A percentile compares a stretch with the other conserved stretches of the same genome.
These are phyloP conservation scores for Sarcophaga rosellei DNA, from an alignment of 2,888 invertebrate genomes.

Conservation along the genomic window DNA sequence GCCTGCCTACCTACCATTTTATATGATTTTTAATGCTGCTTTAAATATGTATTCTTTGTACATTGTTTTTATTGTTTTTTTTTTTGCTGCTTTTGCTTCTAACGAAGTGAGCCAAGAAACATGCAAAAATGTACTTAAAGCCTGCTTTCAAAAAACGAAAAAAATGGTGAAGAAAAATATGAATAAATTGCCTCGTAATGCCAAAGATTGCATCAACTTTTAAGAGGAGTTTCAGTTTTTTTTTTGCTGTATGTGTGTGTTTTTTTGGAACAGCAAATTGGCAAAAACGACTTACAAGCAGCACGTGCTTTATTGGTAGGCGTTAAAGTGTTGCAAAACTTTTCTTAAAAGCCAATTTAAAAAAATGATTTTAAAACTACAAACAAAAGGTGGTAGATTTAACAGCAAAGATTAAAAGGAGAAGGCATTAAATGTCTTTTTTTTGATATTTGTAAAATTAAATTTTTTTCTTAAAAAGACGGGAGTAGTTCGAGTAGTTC, in stretches of 20 bases:
- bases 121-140: conserved; percentile 24
- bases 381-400: conserved; percentile 23
- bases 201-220: conserved; percentile 58
- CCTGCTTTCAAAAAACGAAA: not conserved
- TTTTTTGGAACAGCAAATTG: conserved; percentile 39
- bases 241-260: no score
- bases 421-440: not conserved
- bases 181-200: conserved; percentile 15
- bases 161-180: not conserved
- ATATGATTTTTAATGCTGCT: conserved; percentile 40
- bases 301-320: conserved; percentile 66
- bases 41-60: conserved; percentile 50
- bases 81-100: no score
- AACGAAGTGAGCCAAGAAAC: conserved; percentile 19
- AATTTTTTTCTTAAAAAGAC: no score
- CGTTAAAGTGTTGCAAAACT: conserved; percentile 63
- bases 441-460: no score
- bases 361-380: not conserved
- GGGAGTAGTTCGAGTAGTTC: no score
- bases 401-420: conserved; percentile 21
- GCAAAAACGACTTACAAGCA: conserved; percentile 48
- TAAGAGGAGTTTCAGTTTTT: conserved; percentile 33
- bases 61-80: no score
- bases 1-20: not conserved
- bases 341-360: conserved; percentile 52